phyloP scores from a whole-genome alignment of 2,797 vertebrate species.

The Lepus oiostolus region DNA sequence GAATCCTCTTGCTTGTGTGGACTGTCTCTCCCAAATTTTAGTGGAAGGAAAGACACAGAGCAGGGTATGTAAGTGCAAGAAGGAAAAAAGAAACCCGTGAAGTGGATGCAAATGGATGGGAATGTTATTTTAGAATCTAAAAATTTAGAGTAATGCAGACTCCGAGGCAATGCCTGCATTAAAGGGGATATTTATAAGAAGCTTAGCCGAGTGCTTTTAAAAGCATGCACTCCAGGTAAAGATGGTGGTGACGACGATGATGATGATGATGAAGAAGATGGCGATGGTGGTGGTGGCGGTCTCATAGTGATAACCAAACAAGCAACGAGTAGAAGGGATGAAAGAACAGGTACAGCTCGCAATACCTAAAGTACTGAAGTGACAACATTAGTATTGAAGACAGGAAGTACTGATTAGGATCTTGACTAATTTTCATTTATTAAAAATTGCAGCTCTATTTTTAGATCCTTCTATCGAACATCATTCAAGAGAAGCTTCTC shows the following conservation, averaged over 20 bases:
- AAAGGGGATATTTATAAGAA: neutral
- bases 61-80: neutral
- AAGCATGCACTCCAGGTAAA: neutral
- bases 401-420: slow-evolving; percentile 65
- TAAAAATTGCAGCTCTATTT: slow-evolving; percentile 79
- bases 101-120: neutral
- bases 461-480: slow-evolving; percentile 78
- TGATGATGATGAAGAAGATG: rapidly evolving
- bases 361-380: neutral
- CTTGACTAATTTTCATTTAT: slow-evolving; percentile 79
- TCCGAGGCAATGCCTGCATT: neutral
- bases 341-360: neutral
- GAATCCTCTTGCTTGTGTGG: neutral
- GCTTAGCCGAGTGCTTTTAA: neutral
- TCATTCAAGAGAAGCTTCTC: slow-evolving; percentile 81
- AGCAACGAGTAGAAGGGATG: neutral
- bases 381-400: slow-evolving; percentile 53
- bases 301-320: neutral
- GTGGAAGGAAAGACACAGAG: neutral
- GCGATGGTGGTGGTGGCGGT: no score
- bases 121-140: neutral
- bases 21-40: neutral
- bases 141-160: neutral
- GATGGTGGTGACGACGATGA: rapidly evolving
- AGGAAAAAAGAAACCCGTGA: neutral